phyloP scores from a whole-genome alignment of 1,140 invertebrate genomes.

The Nymphalis io region DNA sequence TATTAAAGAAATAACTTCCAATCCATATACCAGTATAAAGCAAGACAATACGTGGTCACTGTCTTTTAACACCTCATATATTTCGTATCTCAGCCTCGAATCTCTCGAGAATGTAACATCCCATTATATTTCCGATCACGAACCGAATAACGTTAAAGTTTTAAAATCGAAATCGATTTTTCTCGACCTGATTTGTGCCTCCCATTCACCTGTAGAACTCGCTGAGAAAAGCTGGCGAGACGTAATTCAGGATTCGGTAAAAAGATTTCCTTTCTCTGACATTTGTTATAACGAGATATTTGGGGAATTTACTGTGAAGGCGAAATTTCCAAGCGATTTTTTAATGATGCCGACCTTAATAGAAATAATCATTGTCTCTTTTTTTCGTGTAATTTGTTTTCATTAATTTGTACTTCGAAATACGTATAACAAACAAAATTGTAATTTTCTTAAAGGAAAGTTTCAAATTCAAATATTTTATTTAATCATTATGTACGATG shows the following conservation, averaged over 20 bases:
- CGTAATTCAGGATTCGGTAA: constrained; percentile 39
- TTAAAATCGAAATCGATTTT: constrained; percentile 58
- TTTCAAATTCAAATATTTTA: background rate
- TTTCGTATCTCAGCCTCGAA: constrained; percentile 5
- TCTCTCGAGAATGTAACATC: constrained; percentile 32
- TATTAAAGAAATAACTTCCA: background rate
- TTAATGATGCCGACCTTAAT: constrained; percentile 22
- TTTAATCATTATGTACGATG: no score
- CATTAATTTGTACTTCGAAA: background rate
- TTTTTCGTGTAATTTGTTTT: constrained; percentile 12
- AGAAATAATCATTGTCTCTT: constrained; percentile 5
- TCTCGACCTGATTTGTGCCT: constrained; percentile 56
- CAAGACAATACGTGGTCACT: constrained; percentile 6
- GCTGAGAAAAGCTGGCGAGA: constrained; percentile 33
- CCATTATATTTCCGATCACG: constrained; percentile 51
- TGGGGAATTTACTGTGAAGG: constrained; percentile 21
- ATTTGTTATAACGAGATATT: constrained; percentile 39
- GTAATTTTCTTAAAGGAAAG: background rate
- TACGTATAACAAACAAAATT: background rate
- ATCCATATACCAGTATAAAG: background rate
- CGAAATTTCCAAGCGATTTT: constrained; percentile 16
- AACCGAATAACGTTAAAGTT: constrained; percentile 54
- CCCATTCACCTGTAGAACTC: constrained; percentile 54
- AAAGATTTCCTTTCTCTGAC: constrained; percentile 37
- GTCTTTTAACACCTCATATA: constrained; percentile 6